Percentiles rank a stretch among this genome's conserved stretches.
These are phyloP conservation scores for Daboia siamensis DNA, from an alignment of 2,113 vertebrate genomes.

Conservation along the genomic window DNA sequence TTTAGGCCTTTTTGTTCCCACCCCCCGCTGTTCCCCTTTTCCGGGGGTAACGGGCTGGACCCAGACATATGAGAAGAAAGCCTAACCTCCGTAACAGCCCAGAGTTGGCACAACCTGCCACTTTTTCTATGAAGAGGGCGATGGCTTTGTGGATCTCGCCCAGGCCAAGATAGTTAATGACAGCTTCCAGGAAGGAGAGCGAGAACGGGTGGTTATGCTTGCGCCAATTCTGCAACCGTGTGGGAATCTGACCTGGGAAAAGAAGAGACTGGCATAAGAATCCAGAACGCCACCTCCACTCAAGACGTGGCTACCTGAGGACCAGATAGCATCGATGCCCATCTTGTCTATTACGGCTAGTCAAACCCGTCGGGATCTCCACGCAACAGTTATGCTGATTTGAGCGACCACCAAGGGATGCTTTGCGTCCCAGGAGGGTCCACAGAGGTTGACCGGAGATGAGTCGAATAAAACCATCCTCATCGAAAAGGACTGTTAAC, in stretches of 20 bases:
- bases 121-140: conserved; percentile 79
- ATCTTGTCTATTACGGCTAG: neutral
- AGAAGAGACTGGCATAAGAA: neutral
- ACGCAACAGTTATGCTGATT: fast-evolving
- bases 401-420: neutral
- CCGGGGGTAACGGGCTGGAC: neutral
- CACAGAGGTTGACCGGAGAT: neutral
- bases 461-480: neutral
- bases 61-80: fast-evolving
- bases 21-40: neutral
- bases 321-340: neutral
- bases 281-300: fast-evolving
- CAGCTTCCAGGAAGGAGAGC: conserved; percentile 81
- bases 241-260: conserved; percentile 63
- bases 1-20: too few species aligned
- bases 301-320: neutral
- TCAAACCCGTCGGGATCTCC: neutral
- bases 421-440: neutral
- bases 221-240: conserved; percentile 72
- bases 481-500: neutral
- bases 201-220: conserved; percentile 78
- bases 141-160: conserved; percentile 90
- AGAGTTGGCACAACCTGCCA: conserved; percentile 62
- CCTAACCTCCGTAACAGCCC: conserved; percentile 63
- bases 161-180: conserved; percentile 84